Conservation (phyloP, 2,888 invertebrate genomes). For the Chymomyza fuscimana region DNA sequence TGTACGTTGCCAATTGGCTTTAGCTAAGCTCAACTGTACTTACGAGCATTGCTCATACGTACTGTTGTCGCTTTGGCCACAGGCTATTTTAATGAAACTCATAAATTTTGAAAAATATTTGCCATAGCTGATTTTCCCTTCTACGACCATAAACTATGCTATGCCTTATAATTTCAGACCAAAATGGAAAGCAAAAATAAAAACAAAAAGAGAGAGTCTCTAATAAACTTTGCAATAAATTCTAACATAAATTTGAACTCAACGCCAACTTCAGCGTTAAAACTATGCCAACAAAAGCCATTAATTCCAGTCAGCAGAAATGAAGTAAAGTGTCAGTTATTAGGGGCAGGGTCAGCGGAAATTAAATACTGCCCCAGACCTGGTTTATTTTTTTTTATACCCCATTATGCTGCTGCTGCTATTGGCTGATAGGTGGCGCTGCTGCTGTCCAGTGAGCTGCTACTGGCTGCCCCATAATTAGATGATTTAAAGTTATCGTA, state of each 20-base stretch:
- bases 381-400: not conserved
- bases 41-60: conserved; percentile 63
- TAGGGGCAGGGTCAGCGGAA: conserved; percentile 7
- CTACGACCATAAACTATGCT: conserved; percentile 56
- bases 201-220: conserved; percentile 53
- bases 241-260: conserved; percentile 71
- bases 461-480: conserved; percentile 62
- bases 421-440: not conserved
- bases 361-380: not conserved
- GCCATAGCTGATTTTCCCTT: conserved; percentile 27
- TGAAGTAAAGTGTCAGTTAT: conserved; percentile 68
- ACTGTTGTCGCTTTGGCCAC: conserved; percentile 32
- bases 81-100: conserved; percentile 63
- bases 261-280: conserved; percentile 64
- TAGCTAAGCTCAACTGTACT: not conserved
- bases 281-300: conserved; percentile 75
- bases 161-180: not conserved
- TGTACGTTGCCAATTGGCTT: not conserved
- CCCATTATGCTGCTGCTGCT: not conserved
- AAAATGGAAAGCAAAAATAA: conserved; percentile 22
- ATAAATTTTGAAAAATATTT: conserved; percentile 69
- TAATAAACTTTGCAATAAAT: conserved; percentile 74
- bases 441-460: no score
- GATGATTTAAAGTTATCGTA: conserved; percentile 76
- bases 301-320: conserved; percentile 74